Evolutionary conservation across 1,140 invertebrate genomes (phyloP).

Genomic region (Drosophila nannoptera): DNA sequence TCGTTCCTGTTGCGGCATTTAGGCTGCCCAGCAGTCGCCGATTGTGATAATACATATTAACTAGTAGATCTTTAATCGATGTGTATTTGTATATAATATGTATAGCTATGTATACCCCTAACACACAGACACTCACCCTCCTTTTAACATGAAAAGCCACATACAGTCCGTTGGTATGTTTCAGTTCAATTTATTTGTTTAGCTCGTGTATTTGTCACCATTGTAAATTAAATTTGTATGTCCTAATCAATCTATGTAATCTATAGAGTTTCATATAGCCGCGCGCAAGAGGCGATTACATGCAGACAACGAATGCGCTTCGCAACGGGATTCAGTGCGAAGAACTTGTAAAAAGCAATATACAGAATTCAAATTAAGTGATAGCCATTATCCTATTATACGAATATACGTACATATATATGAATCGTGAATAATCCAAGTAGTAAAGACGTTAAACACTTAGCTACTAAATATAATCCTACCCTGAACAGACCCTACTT

Average conservation of each 20-base stretch:
- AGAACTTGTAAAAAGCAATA: not conserved
- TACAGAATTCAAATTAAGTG: not conserved
- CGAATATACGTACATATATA: not conserved
- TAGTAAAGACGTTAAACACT: no score
- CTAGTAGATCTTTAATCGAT: slow-evolving; percentile 51
- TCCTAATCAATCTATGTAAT: no score
- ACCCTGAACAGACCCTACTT: no score
- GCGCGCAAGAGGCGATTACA: not conserved
- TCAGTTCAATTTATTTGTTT: not conserved
- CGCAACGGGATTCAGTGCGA: no score
- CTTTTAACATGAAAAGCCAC: not conserved
- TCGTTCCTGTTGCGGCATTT: slow-evolving; percentile 78
- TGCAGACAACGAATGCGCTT: not conserved
- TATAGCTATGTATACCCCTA: slow-evolving; percentile 26
- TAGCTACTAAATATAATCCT: no score
- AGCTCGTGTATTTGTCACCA: slow-evolving; percentile 1
- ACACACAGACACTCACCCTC: not conserved
- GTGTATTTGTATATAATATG: slow-evolving; percentile 54
- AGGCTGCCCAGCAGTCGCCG: slow-evolving; percentile 45
- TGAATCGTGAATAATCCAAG: not conserved
- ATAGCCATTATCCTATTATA: not conserved
- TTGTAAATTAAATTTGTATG: slow-evolving; percentile 27
- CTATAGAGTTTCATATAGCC: not conserved
- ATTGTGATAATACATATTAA: slow-evolving; percentile 69
- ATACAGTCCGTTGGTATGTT: slow-evolving; percentile 2